phyloP scores from a whole-genome alignment of 2,113 vertebrate species.

The Petromus typicus region DNA sequence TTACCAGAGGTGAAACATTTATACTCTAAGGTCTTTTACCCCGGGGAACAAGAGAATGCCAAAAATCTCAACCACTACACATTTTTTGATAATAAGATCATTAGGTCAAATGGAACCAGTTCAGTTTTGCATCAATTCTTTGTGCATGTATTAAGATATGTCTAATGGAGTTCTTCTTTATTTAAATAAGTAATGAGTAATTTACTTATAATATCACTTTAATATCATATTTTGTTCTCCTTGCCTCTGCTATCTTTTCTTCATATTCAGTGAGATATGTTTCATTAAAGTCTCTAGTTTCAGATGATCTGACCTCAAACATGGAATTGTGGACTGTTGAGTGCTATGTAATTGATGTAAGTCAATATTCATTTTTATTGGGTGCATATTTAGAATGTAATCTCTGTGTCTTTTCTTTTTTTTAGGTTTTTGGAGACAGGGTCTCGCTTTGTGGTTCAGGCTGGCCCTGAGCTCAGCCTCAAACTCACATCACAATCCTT shows the following conservation, averaged over 20 bases:
- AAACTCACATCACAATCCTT: too few relatives aligned
- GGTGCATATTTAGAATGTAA: slow-evolving; percentile 37
- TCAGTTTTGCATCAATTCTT: neutral
- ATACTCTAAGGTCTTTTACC: slow-evolving; percentile 24
- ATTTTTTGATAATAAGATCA: slow-evolving; percentile 33
- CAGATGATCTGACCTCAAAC: neutral
- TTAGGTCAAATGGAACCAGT: neutral
- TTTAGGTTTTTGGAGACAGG: too few relatives aligned
- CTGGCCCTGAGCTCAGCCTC: too few relatives aligned
- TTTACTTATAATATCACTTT: slow-evolving; percentile 6
- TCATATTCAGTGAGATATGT: neutral
- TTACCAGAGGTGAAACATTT: slow-evolving; percentile 62
- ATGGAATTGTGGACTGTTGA: neutral
- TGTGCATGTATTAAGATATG: neutral
- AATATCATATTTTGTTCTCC: slow-evolving; percentile 6
- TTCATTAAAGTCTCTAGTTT: slow-evolving; percentile 24
- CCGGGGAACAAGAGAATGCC: slow-evolving; percentile 35
- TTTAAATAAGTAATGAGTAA: neutral
- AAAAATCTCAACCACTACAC: slow-evolving; percentile 19
- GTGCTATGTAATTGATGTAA: neutral
- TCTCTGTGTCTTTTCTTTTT: slow-evolving; percentile 24
- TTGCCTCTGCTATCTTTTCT: neutral
- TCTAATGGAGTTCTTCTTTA: neutral
- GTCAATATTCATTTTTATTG: slow-evolving; percentile 25
- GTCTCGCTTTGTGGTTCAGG: too few relatives aligned